A percentile compares a stretch with the other conserved stretches of the same genome.
Conservation (phyloP, 2,797 vertebrate species). For the Poecilia velifera region DNA sequence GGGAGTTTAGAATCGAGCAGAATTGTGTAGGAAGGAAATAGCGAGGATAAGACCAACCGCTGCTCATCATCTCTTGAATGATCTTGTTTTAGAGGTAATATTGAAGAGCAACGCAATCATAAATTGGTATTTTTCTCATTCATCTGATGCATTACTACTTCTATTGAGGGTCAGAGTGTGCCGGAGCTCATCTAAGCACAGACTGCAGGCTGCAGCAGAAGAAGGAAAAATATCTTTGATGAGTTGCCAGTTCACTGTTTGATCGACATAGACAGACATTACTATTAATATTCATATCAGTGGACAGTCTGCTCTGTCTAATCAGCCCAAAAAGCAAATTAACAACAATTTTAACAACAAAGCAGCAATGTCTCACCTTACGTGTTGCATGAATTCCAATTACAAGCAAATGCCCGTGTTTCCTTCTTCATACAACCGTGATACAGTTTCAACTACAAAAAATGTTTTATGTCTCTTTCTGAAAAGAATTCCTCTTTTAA, state of each 20-base stretch:
- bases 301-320: slow-evolving; percentile 29
- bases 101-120: slow-evolving; percentile 45
- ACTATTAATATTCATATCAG: slow-evolving; percentile 26
- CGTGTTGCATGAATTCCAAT: neutral
- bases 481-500: slow-evolving; percentile 22
- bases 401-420: slow-evolving; percentile 5
- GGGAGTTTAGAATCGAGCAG: too few relatives aligned
- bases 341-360: slow-evolving; percentile 9
- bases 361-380: slow-evolving; percentile 3
- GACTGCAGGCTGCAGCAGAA: slow-evolving; percentile 37
- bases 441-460: slow-evolving; percentile 1
- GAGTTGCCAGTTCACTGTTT: slow-evolving; percentile 51
- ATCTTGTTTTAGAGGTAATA: slow-evolving; percentile 44
- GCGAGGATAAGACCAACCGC: slow-evolving; percentile 2
- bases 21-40: too few relatives aligned
- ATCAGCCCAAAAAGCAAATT: slow-evolving; percentile 18
- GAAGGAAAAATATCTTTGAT: slow-evolving; percentile 51
- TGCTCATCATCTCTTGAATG: slow-evolving; percentile 59
- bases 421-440: neutral
- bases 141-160: slow-evolving; percentile 49
- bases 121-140: slow-evolving; percentile 43
- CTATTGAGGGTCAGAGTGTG: slow-evolving; percentile 43
- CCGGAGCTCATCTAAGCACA: slow-evolving; percentile 45
- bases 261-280: slow-evolving; percentile 34
- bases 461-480: slow-evolving; percentile 3